Base-by-base conservation (phyloP, 2,888 invertebrate genomes). In the Tupiocoris notatus region DNA sequence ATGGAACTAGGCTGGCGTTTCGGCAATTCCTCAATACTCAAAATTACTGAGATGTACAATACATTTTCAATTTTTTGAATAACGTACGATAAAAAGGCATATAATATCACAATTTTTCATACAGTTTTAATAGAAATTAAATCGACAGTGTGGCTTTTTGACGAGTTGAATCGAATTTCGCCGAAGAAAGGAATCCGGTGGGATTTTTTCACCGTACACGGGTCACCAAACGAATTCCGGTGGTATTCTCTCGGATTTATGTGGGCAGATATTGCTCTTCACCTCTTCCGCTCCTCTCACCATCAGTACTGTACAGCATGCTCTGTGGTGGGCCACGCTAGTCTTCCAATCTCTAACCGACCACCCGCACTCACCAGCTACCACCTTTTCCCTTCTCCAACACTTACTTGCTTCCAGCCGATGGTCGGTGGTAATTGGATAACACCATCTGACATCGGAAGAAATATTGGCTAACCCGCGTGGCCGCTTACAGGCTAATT, bases 211-310 rank as follows among this genome's bases (percentile, higher is more conserved):
- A 3, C 12, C 39, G 39, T 54, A 67, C 67, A 20, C 67, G 54
- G 54, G 67, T 67, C 67, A 67, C 67, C 67, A 67, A 67, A 21
- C 56, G 67, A 57, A 67, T 67, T 67, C 67, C 67, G 56, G 67
- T 56, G 67, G 67, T 67, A 39, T 22, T 67, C 67, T 39, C 67
- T 22, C 67, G 56, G 67, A 67, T 67, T 67, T 67, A 67, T 67
- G 67, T 67, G 67, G 67, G 57, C 57, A 57, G 67, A 67, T 67
- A 67, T 67, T 67, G 67, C 67, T 57, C 39, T 39, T 39, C 12
- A 39, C 39, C 12, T 12, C 39, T 39, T 39, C 12, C 3, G 6
- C 39, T 7, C 39, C 39, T 39, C 39, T 12, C 12, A 7, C 39
- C 3, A 39, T 12, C 39, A 12, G 12, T 39, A 3, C 39, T 12